Percentiles rank a stretch among this genome's conserved stretches.
Conservation (phyloP, 2,888 invertebrate genomes). For the Caenorhabditis japonica region DNA sequence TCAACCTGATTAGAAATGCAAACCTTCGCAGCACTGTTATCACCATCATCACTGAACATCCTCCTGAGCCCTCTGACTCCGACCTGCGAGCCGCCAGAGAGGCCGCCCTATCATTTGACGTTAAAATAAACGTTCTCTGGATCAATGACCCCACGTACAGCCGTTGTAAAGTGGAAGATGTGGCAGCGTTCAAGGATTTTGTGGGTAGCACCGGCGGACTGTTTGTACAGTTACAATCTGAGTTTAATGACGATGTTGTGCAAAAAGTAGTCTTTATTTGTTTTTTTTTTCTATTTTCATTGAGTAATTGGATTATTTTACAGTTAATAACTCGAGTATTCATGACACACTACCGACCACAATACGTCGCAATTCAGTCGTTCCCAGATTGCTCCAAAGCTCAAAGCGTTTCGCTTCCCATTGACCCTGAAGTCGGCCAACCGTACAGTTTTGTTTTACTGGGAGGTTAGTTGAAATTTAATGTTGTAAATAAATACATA, state of each 20-base stretch:
- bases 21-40: conserved; percentile 26
- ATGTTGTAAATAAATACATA: no score
- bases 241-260: neutral
- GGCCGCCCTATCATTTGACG: conserved; percentile 24
- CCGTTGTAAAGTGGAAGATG: neutral
- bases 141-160: conserved; percentile 23
- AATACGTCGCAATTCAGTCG: conserved; percentile 33
- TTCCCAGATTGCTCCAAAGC: conserved; percentile 5
- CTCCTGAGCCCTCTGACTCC: conserved; percentile 1
- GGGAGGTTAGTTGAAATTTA: conserved; percentile 29
- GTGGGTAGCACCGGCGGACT: conserved; percentile 38
- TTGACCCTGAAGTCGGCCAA: conserved; percentile 15
- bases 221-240: conserved; percentile 33
- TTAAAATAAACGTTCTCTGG: conserved; percentile 37
- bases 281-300: no score
- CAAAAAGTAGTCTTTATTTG: conserved; percentile 10
- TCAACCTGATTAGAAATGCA: conserved; percentile 8
- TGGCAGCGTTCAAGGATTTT: conserved; percentile 17
- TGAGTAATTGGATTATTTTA: neutral
- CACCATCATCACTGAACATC: conserved; percentile 43
- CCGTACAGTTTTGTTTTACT: conserved; percentile 30
- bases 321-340: conserved; percentile 26
- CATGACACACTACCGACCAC: conserved; percentile 21
- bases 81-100: conserved; percentile 9
- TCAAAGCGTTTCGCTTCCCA: conserved; percentile 4